Evolutionary conservation across 2,888 invertebrate genomes (phyloP).

Genomic region (Galeruca laticollis): DNA sequence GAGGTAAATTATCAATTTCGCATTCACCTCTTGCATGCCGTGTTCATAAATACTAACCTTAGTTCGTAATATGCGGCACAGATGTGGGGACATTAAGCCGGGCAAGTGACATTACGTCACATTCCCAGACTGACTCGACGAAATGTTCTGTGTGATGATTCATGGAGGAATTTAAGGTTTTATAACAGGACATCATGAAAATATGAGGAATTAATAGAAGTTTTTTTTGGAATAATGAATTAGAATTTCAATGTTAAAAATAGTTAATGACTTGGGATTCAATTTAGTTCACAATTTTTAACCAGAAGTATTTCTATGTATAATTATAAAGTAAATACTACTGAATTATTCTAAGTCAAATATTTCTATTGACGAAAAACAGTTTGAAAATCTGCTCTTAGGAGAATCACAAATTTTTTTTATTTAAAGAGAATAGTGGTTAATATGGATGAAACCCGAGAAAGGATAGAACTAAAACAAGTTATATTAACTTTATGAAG

Average conservation of each 20-base stretch:
- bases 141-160: conserved; percentile 53
- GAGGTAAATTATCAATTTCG: conserved; percentile 57
- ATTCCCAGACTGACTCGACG: conserved; percentile 59
- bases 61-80: conserved; percentile 60
- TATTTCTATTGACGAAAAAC: not conserved
- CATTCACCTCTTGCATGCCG: conserved; percentile 64
- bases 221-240: not conserved
- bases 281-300: too few species aligned
- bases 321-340: too few species aligned
- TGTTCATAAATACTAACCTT: conserved; percentile 58
- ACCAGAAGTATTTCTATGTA: too few species aligned
- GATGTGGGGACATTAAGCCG: conserved; percentile 59
- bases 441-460: too few species aligned
- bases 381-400: too few species aligned
- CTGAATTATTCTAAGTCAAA: not conserved
- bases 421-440: too few species aligned
- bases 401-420: too few species aligned
- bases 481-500: too few species aligned
- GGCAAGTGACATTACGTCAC: conserved; percentile 59
- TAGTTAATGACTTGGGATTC: not conserved
- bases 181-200: conserved; percentile 24
- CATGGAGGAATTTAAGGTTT: conserved; percentile 57
- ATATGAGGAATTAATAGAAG: conserved; percentile 2
- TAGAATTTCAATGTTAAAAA: not conserved
- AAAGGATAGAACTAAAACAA: too few species aligned